Base-by-base conservation (phyloP, 2,888 invertebrate species). In the Cryptus armator region DNA sequence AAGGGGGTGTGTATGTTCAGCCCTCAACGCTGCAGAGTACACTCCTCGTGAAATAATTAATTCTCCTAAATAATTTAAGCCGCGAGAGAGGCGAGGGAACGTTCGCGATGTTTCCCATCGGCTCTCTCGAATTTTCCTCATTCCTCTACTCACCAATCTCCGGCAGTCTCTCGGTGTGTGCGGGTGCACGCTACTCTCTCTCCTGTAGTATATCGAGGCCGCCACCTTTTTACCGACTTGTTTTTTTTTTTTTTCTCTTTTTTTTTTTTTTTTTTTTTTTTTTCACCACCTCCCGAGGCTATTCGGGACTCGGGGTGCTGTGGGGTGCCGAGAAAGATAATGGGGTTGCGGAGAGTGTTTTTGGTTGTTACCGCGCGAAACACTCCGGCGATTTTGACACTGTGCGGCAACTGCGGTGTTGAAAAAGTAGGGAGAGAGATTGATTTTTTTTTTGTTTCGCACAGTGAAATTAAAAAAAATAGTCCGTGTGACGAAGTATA, bases 301-400 rank as follows among this genome's bases (percentile, higher is more conserved):
- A 66, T 81, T 81, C 76, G 70, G 48, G n/a, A 62, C 72, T 62
- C 72, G 81, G 81, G 78, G 64, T 37, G 74, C 64, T 24, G 81
- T 24, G 81, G 81, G 81, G 79, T 76, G 85, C 75, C 53, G 48
- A 70, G 59, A 70, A 79, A 75, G 85, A 82, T 85, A 82, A 85
- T 85, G 85, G 85, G 81, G 79, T 82, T 75, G 81, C 81, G 75
- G 70, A 82, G 85, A 85, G 85, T 85, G 85, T 85, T 85, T 85
- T 85, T 82, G 85, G 85, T 85, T 85, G 85, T 85, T 85, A 82
- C 78, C 67, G 56, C 66, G 24, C 74, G 66, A 82, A 85, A 85
- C 75, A 78, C 71, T 71, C 75, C 10, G 75, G 53, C 48, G 75
- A 85, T 85, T 85, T 76, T 79, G 85, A 82, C 81, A 82, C 66